phyloP scores from a whole-genome alignment of 2,888 invertebrate genomes.

The Neoitamus cyanurus region DNA sequence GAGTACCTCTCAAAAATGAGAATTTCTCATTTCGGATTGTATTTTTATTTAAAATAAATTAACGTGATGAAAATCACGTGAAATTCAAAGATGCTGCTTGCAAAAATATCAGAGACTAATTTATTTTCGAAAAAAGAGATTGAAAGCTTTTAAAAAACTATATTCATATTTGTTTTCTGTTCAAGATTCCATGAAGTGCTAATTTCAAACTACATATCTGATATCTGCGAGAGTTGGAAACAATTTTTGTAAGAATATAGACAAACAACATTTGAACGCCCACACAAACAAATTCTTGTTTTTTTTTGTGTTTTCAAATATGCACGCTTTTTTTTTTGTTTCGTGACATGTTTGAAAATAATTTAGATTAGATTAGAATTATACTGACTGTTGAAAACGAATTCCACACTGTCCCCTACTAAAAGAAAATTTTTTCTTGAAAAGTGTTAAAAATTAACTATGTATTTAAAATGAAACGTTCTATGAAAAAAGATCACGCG shows the following conservation, averaged over 20 bases:
- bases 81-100: not conserved
- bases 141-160: not conserved
- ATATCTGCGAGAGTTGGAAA: not conserved
- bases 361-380: not conserved
- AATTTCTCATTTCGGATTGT: not conserved
- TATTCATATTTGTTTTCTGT: too few relatives aligned
- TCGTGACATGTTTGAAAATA: not conserved
- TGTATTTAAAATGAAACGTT: too few relatives aligned
- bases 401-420: too few relatives aligned
- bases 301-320: not conserved
- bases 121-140: not conserved
- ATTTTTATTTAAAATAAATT: not conserved
- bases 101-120: not conserved
- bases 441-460: too few relatives aligned
- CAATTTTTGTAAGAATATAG: not conserved
- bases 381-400: too few relatives aligned
- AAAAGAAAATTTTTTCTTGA: too few relatives aligned
- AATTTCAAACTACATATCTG: not conserved
- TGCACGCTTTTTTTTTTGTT: not conserved
- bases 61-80: slow-evolving; percentile 5
- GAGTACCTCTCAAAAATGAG: not conserved
- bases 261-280: not conserved
- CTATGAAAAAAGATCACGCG: too few relatives aligned
- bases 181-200: not conserved
- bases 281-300: not conserved